Percentiles rank a stretch among this genome's conserved stretches.
phyloP scores from a whole-genome alignment of 2,888 invertebrate genomes.

The Caenorhabditis uteleia region DNA sequence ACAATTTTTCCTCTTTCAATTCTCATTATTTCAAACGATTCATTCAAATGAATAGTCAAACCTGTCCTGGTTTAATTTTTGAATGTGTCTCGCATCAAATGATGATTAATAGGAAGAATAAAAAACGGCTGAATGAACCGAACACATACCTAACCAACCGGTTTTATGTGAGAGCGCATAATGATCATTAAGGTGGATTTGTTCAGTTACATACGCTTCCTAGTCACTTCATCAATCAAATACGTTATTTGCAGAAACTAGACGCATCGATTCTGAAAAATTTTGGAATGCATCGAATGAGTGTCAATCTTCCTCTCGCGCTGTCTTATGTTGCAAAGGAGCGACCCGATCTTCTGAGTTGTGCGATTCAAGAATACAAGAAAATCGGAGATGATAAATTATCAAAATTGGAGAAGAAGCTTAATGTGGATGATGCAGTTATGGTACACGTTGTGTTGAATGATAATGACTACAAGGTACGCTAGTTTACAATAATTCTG shows the following conservation, averaged over 20 bases:
- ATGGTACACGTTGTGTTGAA: constrained; percentile 52
- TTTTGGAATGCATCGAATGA: constrained; percentile 49
- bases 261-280: constrained; percentile 25
- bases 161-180: no score
- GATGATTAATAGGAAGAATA: no score
- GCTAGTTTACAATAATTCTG: background rate
- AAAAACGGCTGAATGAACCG: no score
- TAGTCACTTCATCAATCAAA: no score
- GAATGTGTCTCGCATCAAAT: no score
- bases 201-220: no score
- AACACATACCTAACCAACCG: no score
- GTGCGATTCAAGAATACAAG: constrained; percentile 45
- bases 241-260: constrained; percentile 35
- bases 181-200: no score
- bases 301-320: constrained; percentile 49
- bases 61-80: no score
- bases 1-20: no score
- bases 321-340: constrained; percentile 51
- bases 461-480: constrained; percentile 51
- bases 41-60: no score
- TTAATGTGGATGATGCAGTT: constrained; percentile 41
- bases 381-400: background rate
- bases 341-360: constrained; percentile 49
- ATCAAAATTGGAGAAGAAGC: constrained; percentile 27
- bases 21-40: no score